Percentiles rank a stretch among this genome's conserved stretches.
Conservation (phyloP, 37 sponge, comb jelly and placozoan genomes). For the Agelas oroides region DNA sequence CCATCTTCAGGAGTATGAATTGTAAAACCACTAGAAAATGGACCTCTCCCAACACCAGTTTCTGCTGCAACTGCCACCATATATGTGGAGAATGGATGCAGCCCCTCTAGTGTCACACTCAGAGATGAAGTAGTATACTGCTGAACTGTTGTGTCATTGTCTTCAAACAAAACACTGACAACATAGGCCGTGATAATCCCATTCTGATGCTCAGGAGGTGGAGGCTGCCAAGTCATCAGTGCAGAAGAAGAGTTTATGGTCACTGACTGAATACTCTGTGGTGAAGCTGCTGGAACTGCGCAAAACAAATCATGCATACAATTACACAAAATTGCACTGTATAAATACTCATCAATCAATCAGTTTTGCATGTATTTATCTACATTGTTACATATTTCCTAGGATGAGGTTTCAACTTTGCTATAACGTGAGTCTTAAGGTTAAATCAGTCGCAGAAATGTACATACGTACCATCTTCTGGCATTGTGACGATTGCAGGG, state of each 20-base stretch:
- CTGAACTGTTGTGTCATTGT: not conserved
- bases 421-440: no score
- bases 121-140: not conserved
- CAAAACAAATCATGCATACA: no score
- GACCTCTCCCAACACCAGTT: not conserved
- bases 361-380: no score
- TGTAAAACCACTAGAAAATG: not conserved
- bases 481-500: not conserved
- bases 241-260: not conserved
- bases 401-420: no score
- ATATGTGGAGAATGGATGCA: conserved; percentile 29
- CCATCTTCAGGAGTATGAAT: not conserved
- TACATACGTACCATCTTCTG: not conserved
- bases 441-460: not conserved
- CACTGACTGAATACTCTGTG: not conserved
- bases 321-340: no score
- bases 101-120: not conserved
- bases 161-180: not conserved
- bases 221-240: conserved; percentile 27
- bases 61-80: not conserved
- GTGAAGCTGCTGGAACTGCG: conserved; percentile 13
- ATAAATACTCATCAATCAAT: no score
- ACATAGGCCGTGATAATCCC: conserved; percentile 1
- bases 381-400: no score
- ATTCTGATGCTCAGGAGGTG: conserved; percentile 4